Evolutionary conservation across 1,140 invertebrate species (phyloP).

Genomic region (Bradysia coprophila): DNA sequence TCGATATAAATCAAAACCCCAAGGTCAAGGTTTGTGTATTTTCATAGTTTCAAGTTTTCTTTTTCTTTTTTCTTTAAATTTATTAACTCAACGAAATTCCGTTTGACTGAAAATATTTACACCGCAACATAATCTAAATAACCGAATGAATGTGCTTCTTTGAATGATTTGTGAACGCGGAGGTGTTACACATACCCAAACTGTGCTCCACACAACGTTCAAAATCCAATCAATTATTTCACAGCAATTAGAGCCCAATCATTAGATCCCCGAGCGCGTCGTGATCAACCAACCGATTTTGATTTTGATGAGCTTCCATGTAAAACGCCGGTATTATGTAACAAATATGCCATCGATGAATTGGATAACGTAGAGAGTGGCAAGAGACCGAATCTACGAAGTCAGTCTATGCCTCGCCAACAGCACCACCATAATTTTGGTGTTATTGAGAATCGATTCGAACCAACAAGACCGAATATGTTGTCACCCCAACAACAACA

Average conservation of each 20-base stretch:
- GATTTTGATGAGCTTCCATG: slow-evolving; percentile 24
- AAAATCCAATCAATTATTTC: no score
- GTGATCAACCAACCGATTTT: slow-evolving; percentile 15
- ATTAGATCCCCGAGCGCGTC: slow-evolving; percentile 16
- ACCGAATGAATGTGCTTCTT: no score
- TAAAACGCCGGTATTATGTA: slow-evolving; percentile 43
- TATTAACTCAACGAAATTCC: no score
- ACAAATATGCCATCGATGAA: slow-evolving; percentile 46
- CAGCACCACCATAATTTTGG: slow-evolving; percentile 9
- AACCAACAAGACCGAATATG: not conserved
- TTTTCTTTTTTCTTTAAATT: no score
- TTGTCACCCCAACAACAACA: not conserved
- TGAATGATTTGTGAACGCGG: no score
- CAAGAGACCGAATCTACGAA: slow-evolving; percentile 8
- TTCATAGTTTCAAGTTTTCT: no score
- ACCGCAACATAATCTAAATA: no score
- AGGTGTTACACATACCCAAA: no score
- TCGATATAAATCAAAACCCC: not conserved
- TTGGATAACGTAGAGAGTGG: not conserved
- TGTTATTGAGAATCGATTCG: not conserved
- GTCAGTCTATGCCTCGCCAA: slow-evolving; percentile 20
- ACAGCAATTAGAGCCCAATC: slow-evolving; percentile 13
- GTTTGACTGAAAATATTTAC: no score
- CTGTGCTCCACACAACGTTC: no score
- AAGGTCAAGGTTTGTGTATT: not conserved